Conservation (phyloP, 1,140 invertebrate genomes). For the Pseudomyrmex pallidus region DNA sequence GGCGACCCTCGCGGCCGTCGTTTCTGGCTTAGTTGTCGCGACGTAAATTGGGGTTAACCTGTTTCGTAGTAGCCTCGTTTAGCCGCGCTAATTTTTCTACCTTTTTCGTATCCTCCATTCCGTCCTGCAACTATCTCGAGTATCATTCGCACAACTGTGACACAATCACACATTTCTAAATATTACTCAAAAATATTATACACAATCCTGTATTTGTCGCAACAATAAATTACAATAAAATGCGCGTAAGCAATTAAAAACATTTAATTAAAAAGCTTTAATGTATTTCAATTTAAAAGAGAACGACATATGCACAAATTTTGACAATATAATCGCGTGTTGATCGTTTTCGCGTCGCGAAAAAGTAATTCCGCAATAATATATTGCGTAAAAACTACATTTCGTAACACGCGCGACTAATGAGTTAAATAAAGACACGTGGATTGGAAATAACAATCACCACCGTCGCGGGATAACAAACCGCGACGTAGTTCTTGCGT, state of each 20-base stretch:
- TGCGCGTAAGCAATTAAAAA: too few relatives aligned
- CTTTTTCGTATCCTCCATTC: conserved; percentile 8
- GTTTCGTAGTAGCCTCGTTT: conserved; percentile 31
- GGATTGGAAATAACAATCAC: conserved; percentile 11
- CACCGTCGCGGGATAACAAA: conserved; percentile 18
- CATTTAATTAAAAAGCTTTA: too few relatives aligned
- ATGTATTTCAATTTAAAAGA: too few relatives aligned
- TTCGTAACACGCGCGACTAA: background rate
- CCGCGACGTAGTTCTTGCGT: conserved; percentile 12
- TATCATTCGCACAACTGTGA: background rate
- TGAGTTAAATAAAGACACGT: conserved; percentile 24
- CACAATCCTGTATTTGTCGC: background rate
- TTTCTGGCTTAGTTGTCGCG: conserved; percentile 32
- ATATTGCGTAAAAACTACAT: background rate
- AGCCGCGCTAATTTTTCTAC: conserved; percentile 45
- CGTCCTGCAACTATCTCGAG: background rate
- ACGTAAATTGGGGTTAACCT: conserved; percentile 41
- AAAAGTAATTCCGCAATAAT: too few relatives aligned
- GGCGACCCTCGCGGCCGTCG: conserved; percentile 33
- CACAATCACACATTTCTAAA: background rate
- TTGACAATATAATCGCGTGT: too few relatives aligned
- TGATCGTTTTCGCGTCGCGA: too few relatives aligned
- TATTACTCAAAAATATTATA: conserved; percentile 21
- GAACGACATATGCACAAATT: too few relatives aligned
- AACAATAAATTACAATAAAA: background rate